Evolutionary conservation across 2,797 vertebrate genomes (phyloP), one percentile per base, ranked within the genome.

Genomic region (Phrynocephalus guinanensis): DNA sequence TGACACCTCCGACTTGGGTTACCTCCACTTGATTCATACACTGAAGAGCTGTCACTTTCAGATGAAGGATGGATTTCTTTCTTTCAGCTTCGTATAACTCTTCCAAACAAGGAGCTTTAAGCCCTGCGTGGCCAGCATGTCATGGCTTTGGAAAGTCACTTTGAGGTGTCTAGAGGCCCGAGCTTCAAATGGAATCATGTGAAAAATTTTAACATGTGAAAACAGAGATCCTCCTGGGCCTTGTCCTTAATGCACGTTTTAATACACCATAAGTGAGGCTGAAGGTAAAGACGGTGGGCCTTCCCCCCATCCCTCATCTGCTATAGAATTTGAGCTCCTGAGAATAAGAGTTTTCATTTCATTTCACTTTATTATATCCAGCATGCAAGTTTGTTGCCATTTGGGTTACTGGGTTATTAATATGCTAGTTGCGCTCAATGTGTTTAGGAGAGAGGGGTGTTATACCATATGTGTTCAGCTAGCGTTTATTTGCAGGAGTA

Each of bases 21-120:
- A 90, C 86, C 84, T 83, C 78, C 68, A 60, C 78, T 84, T 84
- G 85, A 90, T 87, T 90, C 85, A 84, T 90, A 30, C 30, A 80
- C 82, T 50, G 70, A 87, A 76, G 88, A 76, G 20, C 73, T 88
- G 77, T 16, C 26, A 79, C 24, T 85, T 84, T 5, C 78, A 88
- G 24, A 71, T 78, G 33, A 90, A 78, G 33, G 63, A 83, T 84
- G 63, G 81, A 13, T 60, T 91, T 70, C 82, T 78, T 86, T 78
- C 85, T 30, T 30, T 70, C 86, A 56, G 88, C 76, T 72, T 83
- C 87, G 67, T 84, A 63, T 77, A 77, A 83, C 48, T 89, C 75
- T 90, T 86, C 79, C 80, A 84, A 92, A 86, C 24, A 86, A 68
- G 85, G 60, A 84, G 77, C 87, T 73, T 90, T 89, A 90, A 33